Percentiles rank a stretch among this genome's conserved stretches.
phyloP scores from a whole-genome alignment of 2,888 invertebrate species.

The Xestia sexstrigata region DNA sequence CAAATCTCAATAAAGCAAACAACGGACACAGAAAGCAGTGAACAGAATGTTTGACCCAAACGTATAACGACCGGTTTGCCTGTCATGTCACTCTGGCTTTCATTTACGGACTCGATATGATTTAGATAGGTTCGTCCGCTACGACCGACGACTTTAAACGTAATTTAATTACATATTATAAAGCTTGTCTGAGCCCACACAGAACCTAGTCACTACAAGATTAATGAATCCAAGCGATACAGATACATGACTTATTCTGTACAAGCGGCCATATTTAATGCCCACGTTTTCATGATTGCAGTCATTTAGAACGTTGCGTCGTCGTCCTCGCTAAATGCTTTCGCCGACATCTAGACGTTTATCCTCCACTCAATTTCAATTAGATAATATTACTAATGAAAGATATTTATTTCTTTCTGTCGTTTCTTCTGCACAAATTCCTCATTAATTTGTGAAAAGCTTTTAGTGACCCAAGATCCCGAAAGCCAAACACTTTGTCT shows the following conservation, averaged over 20 bases:
- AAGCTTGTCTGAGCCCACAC: constrained; percentile 87
- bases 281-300: constrained; percentile 66
- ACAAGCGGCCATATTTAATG: constrained; percentile 66
- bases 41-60: constrained; percentile 57
- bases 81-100: constrained; percentile 67
- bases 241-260: constrained; percentile 74
- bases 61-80: constrained; percentile 67
- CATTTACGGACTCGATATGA: constrained; percentile 81
- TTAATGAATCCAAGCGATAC: constrained; percentile 82
- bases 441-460: constrained; percentile 86
- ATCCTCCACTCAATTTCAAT: constrained; percentile 61
- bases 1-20: constrained; percentile 54
- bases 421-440: constrained; percentile 73
- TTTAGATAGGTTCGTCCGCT: constrained; percentile 82
- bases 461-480: constrained; percentile 86
- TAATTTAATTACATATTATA: constrained; percentile 87
- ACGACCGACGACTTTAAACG: constrained; percentile 77
- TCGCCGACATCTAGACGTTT: constrained; percentile 52
- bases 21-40: constrained; percentile 49
- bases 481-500: constrained; percentile 90
- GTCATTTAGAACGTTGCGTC: constrained; percentile 54
- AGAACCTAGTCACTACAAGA: constrained; percentile 85
- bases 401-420: constrained; percentile 69
- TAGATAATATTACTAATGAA: constrained; percentile 62
- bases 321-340: constrained; percentile 53